phyloP scores from a whole-genome alignment of 2,113 vertebrate genomes.

The Polypterus bichir region DNA sequence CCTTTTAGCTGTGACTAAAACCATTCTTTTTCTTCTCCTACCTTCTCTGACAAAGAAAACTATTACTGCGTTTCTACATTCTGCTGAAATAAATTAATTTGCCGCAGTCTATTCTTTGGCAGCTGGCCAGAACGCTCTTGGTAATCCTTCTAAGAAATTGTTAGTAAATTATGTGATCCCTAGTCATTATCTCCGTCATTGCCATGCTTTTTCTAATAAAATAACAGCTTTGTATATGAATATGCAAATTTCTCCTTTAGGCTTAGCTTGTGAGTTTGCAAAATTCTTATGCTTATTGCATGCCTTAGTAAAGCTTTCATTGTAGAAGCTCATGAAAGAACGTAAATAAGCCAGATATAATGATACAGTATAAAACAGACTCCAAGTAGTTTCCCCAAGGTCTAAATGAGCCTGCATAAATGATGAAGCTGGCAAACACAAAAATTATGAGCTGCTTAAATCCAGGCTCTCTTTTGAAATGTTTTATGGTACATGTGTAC shows the following conservation, averaged over 20 bases:
- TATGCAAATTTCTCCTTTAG: conserved; percentile 16
- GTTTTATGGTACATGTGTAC: too few relatives aligned
- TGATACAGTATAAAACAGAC: conserved; percentile 3
- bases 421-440: neutral
- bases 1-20: neutral
- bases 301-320: conserved; percentile 5
- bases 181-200: conserved; percentile 24
- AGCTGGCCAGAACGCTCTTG: conserved; percentile 21
- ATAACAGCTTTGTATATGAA: conserved; percentile 20
- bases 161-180: conserved; percentile 28
- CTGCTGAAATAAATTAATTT: conserved; percentile 24
- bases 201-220: conserved; percentile 19
- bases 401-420: conserved; percentile 3
- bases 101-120: conserved; percentile 15
- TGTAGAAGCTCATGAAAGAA: too few relatives aligned
- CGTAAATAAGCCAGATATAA: neutral
- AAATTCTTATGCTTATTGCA: conserved; percentile 18
- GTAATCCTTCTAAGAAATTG: conserved; percentile 26
- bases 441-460: neutral
- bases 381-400: neutral
- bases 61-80: conserved; percentile 17
- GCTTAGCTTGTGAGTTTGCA: conserved; percentile 19
- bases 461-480: too few relatives aligned
- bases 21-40: neutral
- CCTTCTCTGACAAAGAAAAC: conserved; percentile 13